Conservation (phyloP, 2,113 vertebrate species). For the Acrocephalus arundinaceus region DNA sequence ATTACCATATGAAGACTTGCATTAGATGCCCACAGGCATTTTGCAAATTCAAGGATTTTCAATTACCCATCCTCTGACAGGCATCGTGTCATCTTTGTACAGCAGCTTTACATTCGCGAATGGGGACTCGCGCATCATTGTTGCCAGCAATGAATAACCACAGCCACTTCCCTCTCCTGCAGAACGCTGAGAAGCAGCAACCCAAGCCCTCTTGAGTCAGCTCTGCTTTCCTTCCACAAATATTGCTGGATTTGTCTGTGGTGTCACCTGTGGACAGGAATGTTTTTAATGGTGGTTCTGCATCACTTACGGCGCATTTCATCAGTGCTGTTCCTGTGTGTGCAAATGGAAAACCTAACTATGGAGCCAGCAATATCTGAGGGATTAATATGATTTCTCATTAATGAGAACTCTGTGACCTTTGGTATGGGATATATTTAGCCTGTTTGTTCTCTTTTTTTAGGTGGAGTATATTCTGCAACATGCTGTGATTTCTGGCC, state of each 20-base stretch:
- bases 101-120: not conserved
- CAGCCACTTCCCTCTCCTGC: not conserved
- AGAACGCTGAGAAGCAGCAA: not conserved
- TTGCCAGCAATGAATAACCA: not conserved
- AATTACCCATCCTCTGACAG: slow-evolving; percentile 57
- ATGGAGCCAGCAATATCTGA: slow-evolving; percentile 13
- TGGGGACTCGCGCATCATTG: not conserved
- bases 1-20: slow-evolving; percentile 56
- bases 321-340: not conserved
- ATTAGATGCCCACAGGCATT: slow-evolving; percentile 53
- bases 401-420: slow-evolving; percentile 30
- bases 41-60: slow-evolving; percentile 53
- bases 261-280: not conserved
- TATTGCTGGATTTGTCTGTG: not conserved
- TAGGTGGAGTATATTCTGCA: slow-evolving; percentile 69
- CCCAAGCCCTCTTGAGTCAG: not conserved
- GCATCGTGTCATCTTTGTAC: not conserved
- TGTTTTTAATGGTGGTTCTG: not conserved
- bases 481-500: slow-evolving; percentile 80
- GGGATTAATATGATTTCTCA: slow-evolving; percentile 63
- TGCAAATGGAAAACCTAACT: slow-evolving; percentile 19
- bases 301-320: not conserved
- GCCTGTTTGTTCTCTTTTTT: slow-evolving; percentile 18
- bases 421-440: slow-evolving; percentile 64
- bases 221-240: not conserved